Conservation (phyloP, 2,888 invertebrate genomes). For the Campoplex capitator region DNA sequence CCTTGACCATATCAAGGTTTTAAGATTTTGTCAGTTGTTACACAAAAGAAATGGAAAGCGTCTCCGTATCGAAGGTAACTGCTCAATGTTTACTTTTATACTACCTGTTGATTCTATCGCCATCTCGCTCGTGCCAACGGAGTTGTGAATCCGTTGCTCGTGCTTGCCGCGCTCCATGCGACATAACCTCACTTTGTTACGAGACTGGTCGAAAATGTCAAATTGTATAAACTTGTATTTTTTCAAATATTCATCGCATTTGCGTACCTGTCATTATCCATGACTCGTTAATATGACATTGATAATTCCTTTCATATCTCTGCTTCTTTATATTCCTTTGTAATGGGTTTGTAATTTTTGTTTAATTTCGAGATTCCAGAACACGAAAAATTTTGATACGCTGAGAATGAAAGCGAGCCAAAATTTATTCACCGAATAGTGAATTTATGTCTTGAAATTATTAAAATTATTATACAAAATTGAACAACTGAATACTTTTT, state of each 20-base stretch:
- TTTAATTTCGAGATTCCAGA: too few species aligned
- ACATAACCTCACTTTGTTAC: slow-evolving; percentile 73
- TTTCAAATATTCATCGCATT: background rate
- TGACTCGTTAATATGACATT: background rate
- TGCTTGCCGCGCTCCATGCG: slow-evolving; percentile 6
- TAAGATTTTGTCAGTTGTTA: background rate
- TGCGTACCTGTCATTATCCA: background rate
- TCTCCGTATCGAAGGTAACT: slow-evolving; percentile 82
- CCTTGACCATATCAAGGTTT: background rate
- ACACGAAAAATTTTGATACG: too few species aligned
- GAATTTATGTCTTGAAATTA: too few species aligned
- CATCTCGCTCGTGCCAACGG: slow-evolving; percentile 19
- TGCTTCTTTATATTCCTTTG: background rate
- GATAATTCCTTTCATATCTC: background rate
- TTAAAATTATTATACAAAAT: too few species aligned
- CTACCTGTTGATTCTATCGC: slow-evolving; percentile 78
- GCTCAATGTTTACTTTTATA: slow-evolving; percentile 54
- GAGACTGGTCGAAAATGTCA: background rate
- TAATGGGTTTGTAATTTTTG: background rate
- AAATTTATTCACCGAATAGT: too few species aligned
- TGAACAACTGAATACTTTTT: too few species aligned
- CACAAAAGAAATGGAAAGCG: slow-evolving; percentile 77
- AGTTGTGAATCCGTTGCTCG: too few species aligned
- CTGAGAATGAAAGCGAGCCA: too few species aligned
- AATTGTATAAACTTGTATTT: background rate